A percentile compares a stretch with the other conserved stretches of the same genome.
phyloP scores from a whole-genome alignment of 2,113 vertebrate genomes.

The Stegostoma tigrinum region DNA sequence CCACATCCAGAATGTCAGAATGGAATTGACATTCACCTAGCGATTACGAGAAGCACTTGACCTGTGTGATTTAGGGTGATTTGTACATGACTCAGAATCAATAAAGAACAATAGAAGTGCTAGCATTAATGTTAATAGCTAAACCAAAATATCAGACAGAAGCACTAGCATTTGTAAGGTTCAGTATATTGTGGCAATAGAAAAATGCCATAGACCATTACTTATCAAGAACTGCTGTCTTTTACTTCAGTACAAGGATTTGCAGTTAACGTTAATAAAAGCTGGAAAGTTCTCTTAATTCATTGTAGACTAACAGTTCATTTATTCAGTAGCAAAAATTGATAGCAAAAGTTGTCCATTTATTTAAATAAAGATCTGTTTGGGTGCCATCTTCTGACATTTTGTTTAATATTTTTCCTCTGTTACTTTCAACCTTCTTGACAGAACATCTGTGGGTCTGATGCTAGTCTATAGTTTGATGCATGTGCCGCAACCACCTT shows the following conservation, averaged over 20 bases:
- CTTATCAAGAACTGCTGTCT: neutral
- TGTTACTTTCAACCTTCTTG: neutral
- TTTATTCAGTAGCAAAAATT: neutral
- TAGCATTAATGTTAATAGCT: neutral
- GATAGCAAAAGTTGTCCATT: neutral
- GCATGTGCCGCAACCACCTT: neutral
- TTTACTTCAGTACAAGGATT: neutral
- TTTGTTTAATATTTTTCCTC: neutral
- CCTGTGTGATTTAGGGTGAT: neutral
- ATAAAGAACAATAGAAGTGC: neutral
- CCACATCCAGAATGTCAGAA: neutral
- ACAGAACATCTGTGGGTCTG: neutral
- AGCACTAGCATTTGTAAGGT: neutral
- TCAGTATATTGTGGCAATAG: neutral
- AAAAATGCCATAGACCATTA: neutral
- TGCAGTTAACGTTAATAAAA: neutral
- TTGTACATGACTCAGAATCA: neutral
- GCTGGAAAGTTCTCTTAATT: neutral
- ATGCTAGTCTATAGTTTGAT: neutral
- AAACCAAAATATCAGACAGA: neutral
- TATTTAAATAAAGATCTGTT: neutral
- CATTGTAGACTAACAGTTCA: neutral
- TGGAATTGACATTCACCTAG: neutral
- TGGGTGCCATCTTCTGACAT: neutral
- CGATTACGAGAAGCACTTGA: neutral